A percentile compares a stretch with the other conserved stretches of the same genome.
Evolutionary conservation across 2,888 invertebrate genomes (phyloP).

Genomic region (Mesorhabditis sp.): DNA sequence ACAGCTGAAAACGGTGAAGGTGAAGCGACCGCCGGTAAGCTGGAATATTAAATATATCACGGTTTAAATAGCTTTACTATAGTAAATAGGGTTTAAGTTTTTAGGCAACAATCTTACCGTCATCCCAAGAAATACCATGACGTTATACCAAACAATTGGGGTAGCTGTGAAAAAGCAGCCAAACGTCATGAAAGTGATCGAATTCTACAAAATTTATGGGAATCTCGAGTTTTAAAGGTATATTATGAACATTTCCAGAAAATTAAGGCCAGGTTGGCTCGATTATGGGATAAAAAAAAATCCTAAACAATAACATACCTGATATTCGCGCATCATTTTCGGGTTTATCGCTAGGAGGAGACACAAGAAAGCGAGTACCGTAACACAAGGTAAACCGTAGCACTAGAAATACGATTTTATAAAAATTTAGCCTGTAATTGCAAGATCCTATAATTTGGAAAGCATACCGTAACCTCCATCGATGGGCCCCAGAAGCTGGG

Average conservation of each 20-base stretch:
- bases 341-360: not conserved
- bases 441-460: no score
- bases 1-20: not conserved
- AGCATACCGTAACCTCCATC: not conserved
- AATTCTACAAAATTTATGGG: not conserved
- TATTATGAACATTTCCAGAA: no score
- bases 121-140: not conserved
- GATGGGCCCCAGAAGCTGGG: not conserved
- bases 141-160: slow-evolving; percentile 1
- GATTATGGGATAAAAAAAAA: no score
- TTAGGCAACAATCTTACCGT: no score
- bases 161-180: not conserved
- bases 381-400: not conserved
- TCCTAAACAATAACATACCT: not conserved
- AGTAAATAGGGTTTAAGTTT: no score
- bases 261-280: no score
- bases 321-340: not conserved
- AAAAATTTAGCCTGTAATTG: no score
- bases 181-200: not conserved
- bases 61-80: no score
- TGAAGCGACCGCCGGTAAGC: not conserved
- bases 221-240: no score
- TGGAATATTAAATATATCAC: not conserved
- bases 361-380: not conserved
- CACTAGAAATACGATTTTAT: not conserved